These are phyloP conservation scores for Heterodera carotae DNA, from an alignment of 1,140 invertebrate species.

Conservation along the genomic window DNA sequence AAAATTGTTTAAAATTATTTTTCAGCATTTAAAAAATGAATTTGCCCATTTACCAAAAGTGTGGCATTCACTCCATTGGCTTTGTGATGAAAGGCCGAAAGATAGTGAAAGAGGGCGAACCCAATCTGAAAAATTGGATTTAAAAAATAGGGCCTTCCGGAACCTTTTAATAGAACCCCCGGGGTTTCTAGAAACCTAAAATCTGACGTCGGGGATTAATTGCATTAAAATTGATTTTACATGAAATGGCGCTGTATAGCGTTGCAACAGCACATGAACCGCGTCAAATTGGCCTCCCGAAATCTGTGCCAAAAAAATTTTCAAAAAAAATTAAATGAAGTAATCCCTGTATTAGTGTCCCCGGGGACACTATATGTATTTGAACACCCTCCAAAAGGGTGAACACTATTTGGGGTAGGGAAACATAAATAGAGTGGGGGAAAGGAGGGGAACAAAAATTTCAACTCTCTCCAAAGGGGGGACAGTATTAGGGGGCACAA, in stretches of 20 bases:
- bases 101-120: slow-evolving; percentile 16
- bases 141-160: too few relatives aligned
- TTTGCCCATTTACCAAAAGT: slow-evolving; percentile 19
- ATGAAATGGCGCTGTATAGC: slow-evolving; percentile 13
- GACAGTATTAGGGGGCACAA: too few relatives aligned
- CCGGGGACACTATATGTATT: too few relatives aligned
- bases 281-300: slow-evolving; percentile 16
- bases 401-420: background rate
- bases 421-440: background rate
- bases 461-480: too few relatives aligned
- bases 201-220: background rate
- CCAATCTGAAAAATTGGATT: slow-evolving; percentile 19
- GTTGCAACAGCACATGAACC: slow-evolving; percentile 14
- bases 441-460: too few relatives aligned
- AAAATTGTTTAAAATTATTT: background rate
- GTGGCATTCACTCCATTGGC: slow-evolving; percentile 6
- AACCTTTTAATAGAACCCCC: background rate
- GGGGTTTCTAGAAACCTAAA: background rate
- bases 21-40: background rate
- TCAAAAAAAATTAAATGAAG: slow-evolving; percentile 1
- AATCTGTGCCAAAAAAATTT: slow-evolving; percentile 12
- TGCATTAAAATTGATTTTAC: background rate
- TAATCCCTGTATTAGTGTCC: too few relatives aligned
- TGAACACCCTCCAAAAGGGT: too few relatives aligned
- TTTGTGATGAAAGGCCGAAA: background rate